Percentiles rank a stretch among this genome's conserved stretches.
phyloP scores from a whole-genome alignment of 2,113 vertebrate genomes.

The Engystomops pustulosus region DNA sequence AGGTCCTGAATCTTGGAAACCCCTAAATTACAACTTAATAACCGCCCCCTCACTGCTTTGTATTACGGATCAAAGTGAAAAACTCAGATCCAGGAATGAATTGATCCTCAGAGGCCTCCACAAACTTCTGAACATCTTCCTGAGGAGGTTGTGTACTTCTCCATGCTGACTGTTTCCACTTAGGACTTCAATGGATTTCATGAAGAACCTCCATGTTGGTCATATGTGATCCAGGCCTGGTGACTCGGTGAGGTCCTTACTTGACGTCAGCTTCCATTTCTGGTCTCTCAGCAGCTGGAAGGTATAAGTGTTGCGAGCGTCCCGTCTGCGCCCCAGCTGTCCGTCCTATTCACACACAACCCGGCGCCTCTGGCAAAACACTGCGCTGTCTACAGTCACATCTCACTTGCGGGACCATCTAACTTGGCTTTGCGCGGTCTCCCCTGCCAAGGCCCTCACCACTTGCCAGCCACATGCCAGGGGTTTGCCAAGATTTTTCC shows the following conservation, averaged over 20 bases:
- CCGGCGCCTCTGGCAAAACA: constrained; percentile 41
- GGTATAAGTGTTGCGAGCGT: background rate
- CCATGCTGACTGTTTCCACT: constrained; percentile 4
- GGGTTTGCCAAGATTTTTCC: background rate
- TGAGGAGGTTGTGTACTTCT: background rate
- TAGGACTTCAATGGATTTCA: background rate
- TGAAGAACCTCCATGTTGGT: background rate
- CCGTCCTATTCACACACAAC: constrained; percentile 1
- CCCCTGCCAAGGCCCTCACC: background rate
- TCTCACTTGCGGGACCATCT: background rate
- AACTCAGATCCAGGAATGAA: background rate
- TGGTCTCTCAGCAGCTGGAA: constrained; percentile 33
- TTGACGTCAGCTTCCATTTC: background rate
- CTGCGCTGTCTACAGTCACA: constrained; percentile 3
- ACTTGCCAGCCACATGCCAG: background rate
- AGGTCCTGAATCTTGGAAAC: no score
- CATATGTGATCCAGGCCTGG: background rate
- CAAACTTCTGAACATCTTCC: no score
- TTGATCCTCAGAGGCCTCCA: no score
- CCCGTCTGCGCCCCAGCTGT: constrained; percentile 29
- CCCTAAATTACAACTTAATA: no score
- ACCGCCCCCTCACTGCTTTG: no score
- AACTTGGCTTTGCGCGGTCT: background rate
- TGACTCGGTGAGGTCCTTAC: background rate
- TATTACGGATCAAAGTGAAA: no score